Evolutionary conservation across 2,888 invertebrate species (phyloP).

Genomic region (Sphaerophoria taeniata): DNA sequence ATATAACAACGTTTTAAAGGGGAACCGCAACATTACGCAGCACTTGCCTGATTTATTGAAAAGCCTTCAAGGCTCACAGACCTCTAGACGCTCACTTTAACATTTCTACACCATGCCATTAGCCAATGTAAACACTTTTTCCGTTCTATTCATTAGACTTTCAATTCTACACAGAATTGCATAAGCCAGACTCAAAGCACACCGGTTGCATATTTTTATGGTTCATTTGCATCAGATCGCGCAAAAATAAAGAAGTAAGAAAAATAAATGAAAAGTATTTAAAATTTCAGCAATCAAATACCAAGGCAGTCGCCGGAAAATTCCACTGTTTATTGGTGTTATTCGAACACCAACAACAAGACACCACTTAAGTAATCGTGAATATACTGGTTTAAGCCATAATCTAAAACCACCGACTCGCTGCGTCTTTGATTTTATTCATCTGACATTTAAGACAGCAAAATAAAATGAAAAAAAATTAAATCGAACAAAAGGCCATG

Average conservation of each 20-base stretch:
- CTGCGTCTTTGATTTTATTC: conserved; percentile 41
- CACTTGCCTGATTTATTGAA: conserved; percentile 12
- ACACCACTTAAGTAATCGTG: conserved; percentile 60
- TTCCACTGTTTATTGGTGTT: conserved; percentile 33
- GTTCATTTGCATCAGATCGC: conserved; percentile 25
- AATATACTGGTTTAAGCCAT: conserved; percentile 57
- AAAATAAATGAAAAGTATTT: conserved; percentile 1
- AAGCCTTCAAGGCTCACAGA: not conserved
- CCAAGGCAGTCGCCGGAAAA: conserved; percentile 33
- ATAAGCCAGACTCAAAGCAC: conserved; percentile 31
- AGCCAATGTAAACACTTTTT: conserved; percentile 7
- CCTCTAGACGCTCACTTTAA: not conserved
- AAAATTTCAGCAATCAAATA: conserved; percentile 61
- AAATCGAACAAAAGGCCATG: conserved; percentile 61
- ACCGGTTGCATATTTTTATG: conserved; percentile 29
- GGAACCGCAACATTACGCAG: conserved; percentile 5
- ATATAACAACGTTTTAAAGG: not conserved
- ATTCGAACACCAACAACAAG: conserved; percentile 13
- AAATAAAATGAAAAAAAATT: conserved; percentile 13
- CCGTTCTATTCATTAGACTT: conserved; percentile 61
- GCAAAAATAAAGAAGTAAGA: conserved; percentile 1
- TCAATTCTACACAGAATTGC: conserved; percentile 46
- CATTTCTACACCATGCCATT: conserved; percentile 34
- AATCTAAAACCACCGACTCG: conserved; percentile 38
- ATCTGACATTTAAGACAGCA: conserved; percentile 63